Base-by-base conservation (phyloP, 1,140 invertebrate genomes). In the Drosophila navojoa region DNA sequence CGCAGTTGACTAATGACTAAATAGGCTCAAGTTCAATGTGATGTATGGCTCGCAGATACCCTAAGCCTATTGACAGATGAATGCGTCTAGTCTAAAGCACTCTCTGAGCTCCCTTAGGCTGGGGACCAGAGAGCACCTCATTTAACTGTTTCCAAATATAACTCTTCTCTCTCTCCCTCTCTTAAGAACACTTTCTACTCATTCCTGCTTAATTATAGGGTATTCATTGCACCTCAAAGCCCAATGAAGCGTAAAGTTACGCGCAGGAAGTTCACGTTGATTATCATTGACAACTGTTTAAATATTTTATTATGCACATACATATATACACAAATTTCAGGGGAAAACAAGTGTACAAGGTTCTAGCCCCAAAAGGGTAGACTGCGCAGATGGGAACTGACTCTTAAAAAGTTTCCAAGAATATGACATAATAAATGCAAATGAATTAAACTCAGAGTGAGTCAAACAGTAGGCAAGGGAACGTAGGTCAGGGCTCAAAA, bases 181-280 rank as follows among this genome's bases (percentile, higher is more conserved):
- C 35, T 38, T 35, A 9, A 9, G 32, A 5, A 35, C 1, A 6
- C 35, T 4, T 4, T 38, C 35, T 7, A 35, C 32, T 38, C 35
- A 38, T 38, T 38, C 5, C 35, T 11, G 35, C 35, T 3, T 38
- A 11, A 38, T 38, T 49, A 49, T n/a, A 38, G 63, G 64, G 45
- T 68, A 68, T 68, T 57, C n/a, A n/a, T 15, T 7, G n/a, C 29
- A 62, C 29, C 40, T 45, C 10, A 42, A 29, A 29, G 11, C 11
- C 27, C 27, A 44, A 47, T 54, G 19, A 54, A 38, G 38, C 54
- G 53, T 54, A 5, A 70, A 38, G 49, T 70, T 70, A 47, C 53
- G 16, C 54, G 67, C 70, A 67, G 70, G 70, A 72, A 72, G 63
- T 54, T 29, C n/a, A 55, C 49, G 40, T 45, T 62, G 50, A 70